Base-by-base conservation (phyloP, 2,888 invertebrate species). In the Brachypterus glaber region DNA sequence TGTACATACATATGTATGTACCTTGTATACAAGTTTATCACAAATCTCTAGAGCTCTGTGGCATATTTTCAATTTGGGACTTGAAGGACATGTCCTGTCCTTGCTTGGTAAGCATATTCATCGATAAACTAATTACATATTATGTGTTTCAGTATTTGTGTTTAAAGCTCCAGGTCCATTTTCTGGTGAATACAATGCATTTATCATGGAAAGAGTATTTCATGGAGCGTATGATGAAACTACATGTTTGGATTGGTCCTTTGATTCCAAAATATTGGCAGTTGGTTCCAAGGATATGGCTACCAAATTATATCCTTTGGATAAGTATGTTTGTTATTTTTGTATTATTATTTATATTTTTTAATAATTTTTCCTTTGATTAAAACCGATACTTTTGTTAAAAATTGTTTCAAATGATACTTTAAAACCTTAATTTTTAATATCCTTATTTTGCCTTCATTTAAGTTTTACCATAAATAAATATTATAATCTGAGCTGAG, bases 211-310 rank as follows among this genome's bases (percentile, higher is more conserved):
- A 55, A 70, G 83, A 38, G 82, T 86, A 1, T 91, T 85, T 61
- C 77, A 82, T 53, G 86, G 85, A 31, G 76, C 90, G 1, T 77
- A 76, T 41, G 91, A 92, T 60, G 84, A 85, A 43, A 82, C 88
- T 0, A 84, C 85, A 0, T 88, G 82, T 57, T 58, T 98, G 2
- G 85, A 89, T 59, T 98, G 98, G 98, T 88, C 93, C 0, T 71
- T 74, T 13, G 95, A 97, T 65, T 95, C 96, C 0, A 82, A 77
- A 56, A 71, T 92, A 24, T 64, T 97, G 7, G 87, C 88, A n/a
- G 81, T 87, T 5, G 95, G 95, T 0, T 84, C 89, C 0, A 86
- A 85, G 58, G 96, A 97, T 64, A 88, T 84, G 58, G 75, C 83
- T n/a, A 82, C 84, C 0, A 81, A 83, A 59, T 71, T 98, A 29